phyloP scores from a whole-genome alignment of 2,888 invertebrate genomes.

The Arge pagana region DNA sequence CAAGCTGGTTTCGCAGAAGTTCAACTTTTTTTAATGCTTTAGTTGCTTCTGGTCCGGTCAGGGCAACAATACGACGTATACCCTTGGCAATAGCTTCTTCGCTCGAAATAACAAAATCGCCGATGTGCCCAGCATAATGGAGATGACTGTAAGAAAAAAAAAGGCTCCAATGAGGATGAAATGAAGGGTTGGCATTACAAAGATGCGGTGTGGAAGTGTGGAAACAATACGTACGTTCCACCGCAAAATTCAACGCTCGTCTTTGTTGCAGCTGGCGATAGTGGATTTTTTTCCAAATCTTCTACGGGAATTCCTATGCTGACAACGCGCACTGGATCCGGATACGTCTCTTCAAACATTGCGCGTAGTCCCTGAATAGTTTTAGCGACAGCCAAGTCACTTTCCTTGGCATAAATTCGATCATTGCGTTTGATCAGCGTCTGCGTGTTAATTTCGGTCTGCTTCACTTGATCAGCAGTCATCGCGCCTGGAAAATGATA shows the following conservation, averaged over 20 bases:
- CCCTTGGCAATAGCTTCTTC: slow-evolving; percentile 99
- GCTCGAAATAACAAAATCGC: slow-evolving; percentile 91
- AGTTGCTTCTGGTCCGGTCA: slow-evolving; percentile 92
- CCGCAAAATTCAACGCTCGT: slow-evolving; percentile 99
- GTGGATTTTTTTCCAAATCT: slow-evolving; percentile 83
- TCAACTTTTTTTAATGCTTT: slow-evolving; percentile 85
- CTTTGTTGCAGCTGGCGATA: slow-evolving; percentile 74
- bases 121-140: slow-evolving; percentile 88
- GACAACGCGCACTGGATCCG: slow-evolving; percentile 93
- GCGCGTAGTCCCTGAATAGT: slow-evolving; percentile 91
- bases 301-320: slow-evolving; percentile 94
- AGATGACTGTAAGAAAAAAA: slow-evolving; percentile 72
- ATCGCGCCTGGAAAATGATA: slow-evolving; percentile 70
- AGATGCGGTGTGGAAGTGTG: background rate
- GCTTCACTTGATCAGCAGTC: slow-evolving; percentile 84
- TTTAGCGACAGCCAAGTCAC: slow-evolving; percentile 83
- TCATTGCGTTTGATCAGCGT: slow-evolving; percentile 76
- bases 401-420: slow-evolving; percentile 85
- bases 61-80: slow-evolving; percentile 92
- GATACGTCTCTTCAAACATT: slow-evolving; percentile 98
- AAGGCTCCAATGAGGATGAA: background rate
- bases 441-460: slow-evolving; percentile 80
- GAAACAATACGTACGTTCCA: slow-evolving; percentile 73
- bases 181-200: background rate
- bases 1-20: slow-evolving; percentile 75